Percentiles rank a stretch among this genome's conserved stretches.
Conservation (phyloP, 2,113 vertebrate species). For the Cervus canadensis region DNA sequence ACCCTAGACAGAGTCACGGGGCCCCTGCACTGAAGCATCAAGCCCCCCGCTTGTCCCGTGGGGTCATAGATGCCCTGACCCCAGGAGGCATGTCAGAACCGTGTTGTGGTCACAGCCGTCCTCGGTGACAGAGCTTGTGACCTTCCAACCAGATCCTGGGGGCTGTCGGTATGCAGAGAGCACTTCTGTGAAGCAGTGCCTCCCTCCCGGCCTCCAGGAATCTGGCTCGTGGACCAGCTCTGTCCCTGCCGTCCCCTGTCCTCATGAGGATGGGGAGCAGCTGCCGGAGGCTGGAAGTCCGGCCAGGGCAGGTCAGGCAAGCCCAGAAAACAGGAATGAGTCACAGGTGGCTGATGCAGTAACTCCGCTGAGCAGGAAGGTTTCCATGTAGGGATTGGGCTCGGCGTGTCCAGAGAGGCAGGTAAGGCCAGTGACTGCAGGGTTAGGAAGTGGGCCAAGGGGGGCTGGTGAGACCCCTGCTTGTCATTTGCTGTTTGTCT, state of each 20-base stretch:
- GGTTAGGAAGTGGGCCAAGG: background rate
- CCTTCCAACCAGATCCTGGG: background rate
- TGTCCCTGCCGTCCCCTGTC: fast-evolving
- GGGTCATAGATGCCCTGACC: background rate
- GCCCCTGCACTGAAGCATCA: background rate
- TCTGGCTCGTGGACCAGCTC: background rate
- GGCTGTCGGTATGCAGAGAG: too few species aligned
- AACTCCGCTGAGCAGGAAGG: background rate
- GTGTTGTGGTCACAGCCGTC: background rate
- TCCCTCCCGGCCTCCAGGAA: background rate
- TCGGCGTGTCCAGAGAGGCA: background rate
- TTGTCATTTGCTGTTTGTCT: background rate
- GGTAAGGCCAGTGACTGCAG: background rate
- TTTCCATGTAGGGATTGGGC: background rate
- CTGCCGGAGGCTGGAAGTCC: background rate
- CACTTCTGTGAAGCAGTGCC: background rate
- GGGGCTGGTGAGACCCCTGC: background rate
- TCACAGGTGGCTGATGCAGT: background rate
- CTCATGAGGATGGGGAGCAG: background rate
- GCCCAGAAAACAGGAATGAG: background rate
- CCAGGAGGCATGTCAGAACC: background rate
- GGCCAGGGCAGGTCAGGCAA: background rate
- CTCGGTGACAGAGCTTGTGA: background rate
- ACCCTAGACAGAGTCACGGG: background rate
- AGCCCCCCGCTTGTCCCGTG: background rate